Conservation (phyloP, 1,140 invertebrate species). For the Calephelis virginiensis region DNA sequence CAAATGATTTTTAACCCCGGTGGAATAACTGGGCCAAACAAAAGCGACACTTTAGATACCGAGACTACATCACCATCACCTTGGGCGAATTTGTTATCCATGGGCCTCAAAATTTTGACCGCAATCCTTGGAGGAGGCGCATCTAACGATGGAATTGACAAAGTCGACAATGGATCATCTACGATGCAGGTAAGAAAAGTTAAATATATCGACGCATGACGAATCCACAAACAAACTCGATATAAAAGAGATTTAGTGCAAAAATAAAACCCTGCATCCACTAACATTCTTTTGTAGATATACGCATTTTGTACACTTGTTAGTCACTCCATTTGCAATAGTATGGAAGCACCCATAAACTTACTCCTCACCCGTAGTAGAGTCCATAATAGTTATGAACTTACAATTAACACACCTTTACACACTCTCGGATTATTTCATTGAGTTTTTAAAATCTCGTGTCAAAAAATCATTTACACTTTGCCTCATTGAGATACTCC, state of each 20-base stretch:
- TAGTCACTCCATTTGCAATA: conserved; percentile 38
- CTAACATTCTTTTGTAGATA: conserved; percentile 71
- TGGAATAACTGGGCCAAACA: conserved; percentile 83
- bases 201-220: conserved; percentile 31
- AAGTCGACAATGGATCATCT: conserved; percentile 89
- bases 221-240: conserved; percentile 21
- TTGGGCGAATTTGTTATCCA: conserved; percentile 90
- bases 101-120: conserved; percentile 88
- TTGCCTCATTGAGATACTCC: conserved; percentile 53
- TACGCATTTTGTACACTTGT: conserved; percentile 46
- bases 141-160: conserved; percentile 89
- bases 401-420: conserved; percentile 52
- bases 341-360: conserved; percentile 51
- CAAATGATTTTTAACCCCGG: conserved; percentile 88
- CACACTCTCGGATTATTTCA: conserved; percentile 52
- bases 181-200: conserved; percentile 88
- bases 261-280: conserved; percentile 39
- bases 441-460: conserved; percentile 26
- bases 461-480: neutral
- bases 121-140: conserved; percentile 88
- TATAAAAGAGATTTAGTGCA: neutral
- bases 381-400: conserved; percentile 50
- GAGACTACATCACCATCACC: conserved; percentile 85
- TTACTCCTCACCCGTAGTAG: conserved; percentile 56
- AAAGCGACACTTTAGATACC: conserved; percentile 87